Conservation (phyloP, 2,797 vertebrate species). For the Rhabdomys pumilio region DNA sequence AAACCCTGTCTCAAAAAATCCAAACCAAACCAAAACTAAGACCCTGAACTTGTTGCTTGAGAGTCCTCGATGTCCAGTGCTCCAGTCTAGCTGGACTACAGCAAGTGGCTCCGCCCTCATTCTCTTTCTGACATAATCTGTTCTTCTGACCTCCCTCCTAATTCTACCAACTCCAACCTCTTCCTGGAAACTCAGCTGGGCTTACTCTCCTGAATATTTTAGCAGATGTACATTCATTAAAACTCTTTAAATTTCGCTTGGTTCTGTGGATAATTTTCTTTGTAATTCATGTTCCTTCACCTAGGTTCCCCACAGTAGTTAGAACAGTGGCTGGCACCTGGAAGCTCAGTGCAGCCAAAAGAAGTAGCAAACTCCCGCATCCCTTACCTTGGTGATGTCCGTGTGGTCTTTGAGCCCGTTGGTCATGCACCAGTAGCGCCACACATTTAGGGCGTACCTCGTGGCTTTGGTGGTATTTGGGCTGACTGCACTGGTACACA, state of each 20-base stretch:
- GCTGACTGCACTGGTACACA: constrained; percentile 85
- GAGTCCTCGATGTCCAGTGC: not conserved
- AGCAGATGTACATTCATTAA: not conserved
- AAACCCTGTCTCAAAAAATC: not conserved
- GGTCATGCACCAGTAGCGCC: constrained; percentile 86
- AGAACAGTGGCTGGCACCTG: not conserved
- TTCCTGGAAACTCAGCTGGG: not conserved
- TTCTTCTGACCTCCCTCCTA: not conserved
- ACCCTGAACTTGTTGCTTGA: not conserved
- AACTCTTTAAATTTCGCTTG: constrained; percentile 52
- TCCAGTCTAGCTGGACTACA: no score
- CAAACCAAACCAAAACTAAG: not conserved
- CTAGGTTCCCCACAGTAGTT: not conserved
- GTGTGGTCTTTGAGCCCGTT: constrained; percentile 86
- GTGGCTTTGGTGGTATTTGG: constrained; percentile 86
- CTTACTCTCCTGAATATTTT: not conserved
- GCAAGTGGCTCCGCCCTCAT: not conserved
- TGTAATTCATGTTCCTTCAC: constrained; percentile 6
- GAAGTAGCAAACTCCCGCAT: not conserved
- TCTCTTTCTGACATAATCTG: not conserved
- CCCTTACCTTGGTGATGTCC: constrained; percentile 86
- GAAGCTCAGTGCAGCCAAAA: not conserved
- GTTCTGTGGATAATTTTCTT: not conserved
- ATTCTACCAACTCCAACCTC: not conserved
- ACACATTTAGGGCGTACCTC: constrained; percentile 79